Conservation (phyloP, 2,113 vertebrate genomes). For the Urocitellus parryii region DNA sequence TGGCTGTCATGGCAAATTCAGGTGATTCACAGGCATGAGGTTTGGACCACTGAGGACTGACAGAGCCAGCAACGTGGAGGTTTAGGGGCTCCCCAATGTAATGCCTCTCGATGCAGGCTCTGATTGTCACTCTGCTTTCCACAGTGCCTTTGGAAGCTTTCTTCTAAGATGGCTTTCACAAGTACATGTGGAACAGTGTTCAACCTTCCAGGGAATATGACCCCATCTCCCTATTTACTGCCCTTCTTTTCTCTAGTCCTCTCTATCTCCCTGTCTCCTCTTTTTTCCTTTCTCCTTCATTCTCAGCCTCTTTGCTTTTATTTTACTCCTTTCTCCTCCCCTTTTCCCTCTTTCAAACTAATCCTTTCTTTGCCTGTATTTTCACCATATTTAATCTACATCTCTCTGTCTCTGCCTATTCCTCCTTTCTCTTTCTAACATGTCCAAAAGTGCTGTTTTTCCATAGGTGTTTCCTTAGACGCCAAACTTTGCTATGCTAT, state of each 20-base stretch:
- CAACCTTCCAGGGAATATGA: slow-evolving; percentile 65
- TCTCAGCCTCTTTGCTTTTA: neutral
- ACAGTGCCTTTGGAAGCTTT: slow-evolving; percentile 72
- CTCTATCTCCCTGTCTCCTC: neutral
- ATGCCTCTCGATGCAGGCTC: slow-evolving; percentile 72
- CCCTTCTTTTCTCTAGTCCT: neutral
- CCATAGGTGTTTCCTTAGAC: slow-evolving; percentile 56
- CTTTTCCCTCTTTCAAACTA: neutral
- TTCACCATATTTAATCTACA: neutral
- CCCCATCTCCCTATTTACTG: slow-evolving; percentile 18
- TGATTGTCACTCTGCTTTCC: slow-evolving; percentile 74
- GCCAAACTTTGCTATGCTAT: slow-evolving; percentile 60
- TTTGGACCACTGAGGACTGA: slow-evolving; percentile 72
- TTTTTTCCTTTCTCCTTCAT: neutral
- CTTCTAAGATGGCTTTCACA: slow-evolving; percentile 54
- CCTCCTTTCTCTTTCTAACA: slow-evolving; percentile 54
- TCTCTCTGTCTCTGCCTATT: slow-evolving; percentile 3
- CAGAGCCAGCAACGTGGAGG: slow-evolving; percentile 47
- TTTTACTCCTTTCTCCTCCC: neutral
- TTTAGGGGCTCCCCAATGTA: slow-evolving; percentile 60
- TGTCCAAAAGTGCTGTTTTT: slow-evolving; percentile 62
- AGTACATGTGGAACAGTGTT: neutral
- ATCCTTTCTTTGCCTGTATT: slow-evolving; percentile 23
- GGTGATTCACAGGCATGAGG: slow-evolving; percentile 70
- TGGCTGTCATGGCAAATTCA: slow-evolving; percentile 61